Percentiles rank a stretch among this genome's conserved stretches.
Conservation (phyloP, 2,888 invertebrate species). For the Onchidella celtica region DNA sequence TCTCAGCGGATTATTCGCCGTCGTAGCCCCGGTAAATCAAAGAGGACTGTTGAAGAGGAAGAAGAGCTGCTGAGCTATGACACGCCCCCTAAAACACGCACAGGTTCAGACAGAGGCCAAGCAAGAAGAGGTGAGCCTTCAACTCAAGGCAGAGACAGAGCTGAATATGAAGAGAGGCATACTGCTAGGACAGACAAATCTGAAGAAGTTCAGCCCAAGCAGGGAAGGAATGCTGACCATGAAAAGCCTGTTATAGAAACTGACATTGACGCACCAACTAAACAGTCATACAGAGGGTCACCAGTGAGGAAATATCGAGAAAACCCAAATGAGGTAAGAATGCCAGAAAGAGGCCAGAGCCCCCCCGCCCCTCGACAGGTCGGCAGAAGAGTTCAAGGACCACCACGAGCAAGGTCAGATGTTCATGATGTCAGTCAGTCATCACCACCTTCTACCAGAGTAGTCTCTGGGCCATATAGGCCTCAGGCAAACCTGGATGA, state of each 20-base stretch:
- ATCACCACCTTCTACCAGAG: background rate
- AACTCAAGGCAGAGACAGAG: background rate
- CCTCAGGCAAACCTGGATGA: slow-evolving; percentile 21
- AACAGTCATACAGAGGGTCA: background rate
- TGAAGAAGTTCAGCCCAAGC: background rate
- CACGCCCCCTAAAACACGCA: slow-evolving; percentile 40
- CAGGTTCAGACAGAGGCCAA: background rate
- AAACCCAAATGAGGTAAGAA: background rate
- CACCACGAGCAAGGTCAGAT: background rate
- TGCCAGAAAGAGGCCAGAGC: background rate
- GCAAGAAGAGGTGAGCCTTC: background rate
- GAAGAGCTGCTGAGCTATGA: slow-evolving; percentile 48
- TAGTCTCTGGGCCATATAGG: slow-evolving; percentile 31
- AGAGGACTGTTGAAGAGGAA: background rate
- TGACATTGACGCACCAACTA: background rate
- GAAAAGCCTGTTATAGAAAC: background rate
- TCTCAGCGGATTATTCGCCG: slow-evolving; percentile 51
- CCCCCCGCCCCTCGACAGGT: background rate
- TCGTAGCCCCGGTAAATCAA: slow-evolving; percentile 40
- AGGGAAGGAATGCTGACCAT: background rate
- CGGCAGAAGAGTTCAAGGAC: background rate
- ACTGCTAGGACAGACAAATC: background rate
- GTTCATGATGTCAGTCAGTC: background rate
- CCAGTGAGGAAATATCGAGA: background rate
- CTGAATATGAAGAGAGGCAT: background rate